Evolutionary conservation across 1,140 invertebrate genomes (phyloP), one percentile per base, ranked within the genome.

Genomic region (Drosophila ohnishii): DNA sequence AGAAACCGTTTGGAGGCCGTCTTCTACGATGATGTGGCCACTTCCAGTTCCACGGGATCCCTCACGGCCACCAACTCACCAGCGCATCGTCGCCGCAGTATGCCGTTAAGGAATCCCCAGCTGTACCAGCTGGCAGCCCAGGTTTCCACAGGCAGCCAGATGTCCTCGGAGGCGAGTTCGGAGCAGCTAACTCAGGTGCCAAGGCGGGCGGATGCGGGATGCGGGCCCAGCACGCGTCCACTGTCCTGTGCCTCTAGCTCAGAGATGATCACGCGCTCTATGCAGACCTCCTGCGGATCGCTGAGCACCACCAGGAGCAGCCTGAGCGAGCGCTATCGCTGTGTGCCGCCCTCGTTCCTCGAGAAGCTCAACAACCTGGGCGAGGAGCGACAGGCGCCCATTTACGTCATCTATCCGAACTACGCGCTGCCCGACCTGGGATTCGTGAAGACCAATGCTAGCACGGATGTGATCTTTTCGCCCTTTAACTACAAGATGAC

Each of bases 371-470:
- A 94, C 90, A 92, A 92, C 47, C 55, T 91, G 75, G 94, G 94
- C 14, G 93, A 94, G 76, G 93, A 92, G 75, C 92, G 94, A 14
- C 94, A 95, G 80, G 94, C 94, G 62, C 96, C 96, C 5, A 95
- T 98, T 13, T 98, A 97, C 89, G 95, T 98, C 45, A 95, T 97
- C 69, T 98, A 97, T 93, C 97, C 97, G 14, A 97, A 97, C 92
- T 98, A 98, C 85, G 96, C 97, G 1, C 92, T 98, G 44, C 97
- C 97, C 11, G 96, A 98, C 92, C 93, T 98, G 53, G 96, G 95
- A 58, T 98, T 98, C 92, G 94, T 98, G 16, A 93, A 94, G 35
- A 94, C 94, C 75, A 93, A 94, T 48, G 51, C 66, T 45, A 94
- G 94, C 76, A 86, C 93, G n/a, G 94, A 94, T 11, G 95, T 95